These are phyloP conservation scores for Coreoperca whiteheadi DNA, from an alignment of 2,113 vertebrate genomes.

Conservation along the genomic window DNA sequence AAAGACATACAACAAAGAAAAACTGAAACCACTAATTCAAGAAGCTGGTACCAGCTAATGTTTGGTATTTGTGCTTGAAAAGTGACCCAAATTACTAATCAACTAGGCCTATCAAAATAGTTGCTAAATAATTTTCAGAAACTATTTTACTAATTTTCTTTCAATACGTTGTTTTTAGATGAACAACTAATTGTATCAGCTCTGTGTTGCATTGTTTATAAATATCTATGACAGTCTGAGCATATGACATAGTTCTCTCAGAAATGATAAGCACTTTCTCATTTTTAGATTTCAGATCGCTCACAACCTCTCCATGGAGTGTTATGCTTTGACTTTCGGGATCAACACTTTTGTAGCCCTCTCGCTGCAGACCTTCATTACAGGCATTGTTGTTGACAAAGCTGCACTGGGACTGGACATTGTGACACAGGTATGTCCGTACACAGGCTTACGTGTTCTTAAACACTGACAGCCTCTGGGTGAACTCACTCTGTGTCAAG, in stretches of 20 bases:
- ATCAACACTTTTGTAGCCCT: constrained; percentile 83
- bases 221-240: background rate
- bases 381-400: constrained; percentile 76
- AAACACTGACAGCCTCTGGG: background rate
- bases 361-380: constrained; percentile 80
- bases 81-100: background rate
- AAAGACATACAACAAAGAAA: background rate
- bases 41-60: background rate
- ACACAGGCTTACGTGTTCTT: background rate
- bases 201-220: background rate
- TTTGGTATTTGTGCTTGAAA: background rate
- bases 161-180: too few relatives aligned
- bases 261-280: background rate
- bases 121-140: background rate
- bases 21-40: background rate
- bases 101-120: background rate
- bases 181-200: too few relatives aligned
- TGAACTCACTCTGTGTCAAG: background rate
- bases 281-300: constrained; percentile 83
- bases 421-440: constrained; percentile 74
- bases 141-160: too few relatives aligned
- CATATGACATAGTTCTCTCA: background rate
- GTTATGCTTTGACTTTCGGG: constrained; percentile 83
- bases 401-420: constrained; percentile 79
- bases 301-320: constrained; percentile 80